A percentile compares a stretch with the other conserved stretches of the same genome.
Conservation (phyloP, 2,888 invertebrate genomes). For the Leptinotarsa peninsularis region DNA sequence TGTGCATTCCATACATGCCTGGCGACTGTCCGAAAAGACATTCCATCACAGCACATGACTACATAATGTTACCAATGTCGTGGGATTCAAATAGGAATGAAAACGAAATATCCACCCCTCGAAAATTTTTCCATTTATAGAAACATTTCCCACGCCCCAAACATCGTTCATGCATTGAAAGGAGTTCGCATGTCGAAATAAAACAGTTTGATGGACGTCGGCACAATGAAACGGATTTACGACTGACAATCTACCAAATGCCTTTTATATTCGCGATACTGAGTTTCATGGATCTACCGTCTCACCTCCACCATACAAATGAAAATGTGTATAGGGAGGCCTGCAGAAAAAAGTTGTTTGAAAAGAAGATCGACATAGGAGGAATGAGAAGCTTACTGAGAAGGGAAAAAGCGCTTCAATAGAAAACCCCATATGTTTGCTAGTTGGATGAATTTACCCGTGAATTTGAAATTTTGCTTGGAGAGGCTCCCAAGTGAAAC, state of each 20-base stretch:
- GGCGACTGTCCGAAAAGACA: too few species aligned
- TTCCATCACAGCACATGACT: too few species aligned
- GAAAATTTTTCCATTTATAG: background rate
- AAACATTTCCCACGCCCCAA: background rate
- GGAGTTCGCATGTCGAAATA: constrained; percentile 3
- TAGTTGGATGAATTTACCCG: too few species aligned
- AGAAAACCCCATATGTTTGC: too few species aligned
- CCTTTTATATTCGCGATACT: background rate
- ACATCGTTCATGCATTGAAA: background rate
- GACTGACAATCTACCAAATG: background rate
- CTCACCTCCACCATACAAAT: background rate
- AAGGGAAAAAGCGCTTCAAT: too few species aligned
- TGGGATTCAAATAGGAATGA: background rate
- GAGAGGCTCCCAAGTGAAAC: too few species aligned
- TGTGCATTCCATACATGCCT: too few species aligned
- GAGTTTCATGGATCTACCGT: background rate
- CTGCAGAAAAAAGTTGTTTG: background rate
- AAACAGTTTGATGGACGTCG: background rate
- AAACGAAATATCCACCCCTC: background rate
- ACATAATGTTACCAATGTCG: background rate
- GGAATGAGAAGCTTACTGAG: too few species aligned
- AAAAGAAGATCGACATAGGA: too few species aligned
- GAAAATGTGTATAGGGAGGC: background rate
- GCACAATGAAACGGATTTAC: background rate
- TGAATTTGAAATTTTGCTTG: too few species aligned